A percentile compares a stretch with the other conserved stretches of the same genome.
phyloP scores from a whole-genome alignment of 2,113 vertebrate species.

The Astur gentilis region DNA sequence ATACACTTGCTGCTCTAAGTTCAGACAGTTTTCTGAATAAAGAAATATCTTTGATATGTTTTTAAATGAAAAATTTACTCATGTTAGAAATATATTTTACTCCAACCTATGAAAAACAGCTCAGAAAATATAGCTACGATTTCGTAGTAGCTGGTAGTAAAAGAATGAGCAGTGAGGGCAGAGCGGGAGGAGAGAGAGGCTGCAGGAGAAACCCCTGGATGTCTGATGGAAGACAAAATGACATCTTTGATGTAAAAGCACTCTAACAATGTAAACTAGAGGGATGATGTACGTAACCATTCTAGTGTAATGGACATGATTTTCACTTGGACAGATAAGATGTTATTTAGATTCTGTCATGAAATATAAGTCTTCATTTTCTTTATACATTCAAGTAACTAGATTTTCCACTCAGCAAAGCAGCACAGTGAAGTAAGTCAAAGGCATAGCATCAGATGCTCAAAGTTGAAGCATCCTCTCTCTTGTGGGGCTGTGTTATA shows the following conservation, averaged over 20 bases:
- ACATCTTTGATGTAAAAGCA: conserved; percentile 59
- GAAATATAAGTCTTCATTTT: conserved; percentile 56
- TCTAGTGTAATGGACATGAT: conserved; percentile 51
- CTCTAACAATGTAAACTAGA: conserved; percentile 56
- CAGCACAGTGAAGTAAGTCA: neutral
- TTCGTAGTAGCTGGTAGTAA: neutral
- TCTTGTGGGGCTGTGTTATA: neutral
- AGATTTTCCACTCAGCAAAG: conserved; percentile 64
- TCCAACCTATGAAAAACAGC: neutral
- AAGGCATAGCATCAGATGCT: neutral
- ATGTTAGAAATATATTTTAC: neutral
- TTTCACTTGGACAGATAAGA: conserved; percentile 57
- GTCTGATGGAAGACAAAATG: conserved; percentile 44
- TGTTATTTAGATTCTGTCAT: conserved; percentile 64
- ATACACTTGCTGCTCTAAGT: neutral
- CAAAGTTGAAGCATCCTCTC: neutral
- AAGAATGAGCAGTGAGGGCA: neutral
- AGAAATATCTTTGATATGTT: neutral
- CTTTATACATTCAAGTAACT: conserved; percentile 24
- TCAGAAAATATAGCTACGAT: neutral
- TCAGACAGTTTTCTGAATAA: neutral
- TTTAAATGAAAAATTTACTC: conserved; percentile 21
- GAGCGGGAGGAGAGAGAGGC: neutral
- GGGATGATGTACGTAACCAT: conserved; percentile 56
- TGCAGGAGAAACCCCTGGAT: neutral